These are phyloP conservation scores for Sepiola atlantica DNA, from an alignment of 2,888 invertebrate genomes.

Conservation along the genomic window DNA sequence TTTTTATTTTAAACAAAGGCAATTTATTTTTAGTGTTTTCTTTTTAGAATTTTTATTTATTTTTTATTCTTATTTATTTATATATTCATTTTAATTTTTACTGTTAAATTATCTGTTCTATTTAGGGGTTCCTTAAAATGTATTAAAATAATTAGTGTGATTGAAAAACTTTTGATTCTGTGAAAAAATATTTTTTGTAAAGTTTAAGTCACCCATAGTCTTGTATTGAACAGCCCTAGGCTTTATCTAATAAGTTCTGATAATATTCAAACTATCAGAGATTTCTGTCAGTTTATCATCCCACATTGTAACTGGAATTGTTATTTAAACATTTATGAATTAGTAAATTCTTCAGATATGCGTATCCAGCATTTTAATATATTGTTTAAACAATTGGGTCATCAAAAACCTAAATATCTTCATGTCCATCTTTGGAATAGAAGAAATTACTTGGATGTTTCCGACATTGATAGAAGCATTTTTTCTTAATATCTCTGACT, in stretches of 20 bases:
- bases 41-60: background rate
- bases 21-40: no score
- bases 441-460: background rate
- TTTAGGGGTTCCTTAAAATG: background rate
- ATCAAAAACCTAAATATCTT: no score
- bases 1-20: no score
- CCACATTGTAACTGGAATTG: background rate
- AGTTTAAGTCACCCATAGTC: background rate
- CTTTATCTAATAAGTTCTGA: background rate
- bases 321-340: background rate
- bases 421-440: no score
- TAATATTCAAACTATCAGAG: background rate
- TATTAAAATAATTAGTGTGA: background rate
- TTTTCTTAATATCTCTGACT: background rate
- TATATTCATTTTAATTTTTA: background rate
- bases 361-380: no score
- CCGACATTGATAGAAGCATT: background rate
- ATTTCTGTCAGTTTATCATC: background rate
- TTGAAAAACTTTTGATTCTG: background rate
- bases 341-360: background rate
- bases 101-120: background rate
- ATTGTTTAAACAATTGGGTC: no score
- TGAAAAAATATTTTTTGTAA: background rate
- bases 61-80: background rate
- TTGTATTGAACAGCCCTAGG: background rate